Evolutionary conservation across 2,888 invertebrate genomes (phyloP).

Genomic region (Tinea pellionella): DNA sequence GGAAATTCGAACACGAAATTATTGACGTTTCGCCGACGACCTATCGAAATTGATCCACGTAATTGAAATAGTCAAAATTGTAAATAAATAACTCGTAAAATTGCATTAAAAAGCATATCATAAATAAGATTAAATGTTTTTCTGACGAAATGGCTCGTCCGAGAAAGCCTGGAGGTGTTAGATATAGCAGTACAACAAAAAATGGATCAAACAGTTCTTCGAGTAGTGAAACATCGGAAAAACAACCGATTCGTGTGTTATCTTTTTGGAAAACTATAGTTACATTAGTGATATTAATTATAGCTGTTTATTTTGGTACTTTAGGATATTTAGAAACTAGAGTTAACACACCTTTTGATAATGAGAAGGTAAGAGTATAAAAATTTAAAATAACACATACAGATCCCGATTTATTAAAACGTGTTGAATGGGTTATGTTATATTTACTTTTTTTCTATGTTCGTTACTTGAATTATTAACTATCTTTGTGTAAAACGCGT

Average conservation of each 20-base stretch:
- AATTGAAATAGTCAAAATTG: neutral
- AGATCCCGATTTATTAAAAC: too few species aligned
- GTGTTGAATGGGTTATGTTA: too few species aligned
- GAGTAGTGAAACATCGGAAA: conserved; percentile 30
- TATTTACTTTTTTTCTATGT: too few species aligned
- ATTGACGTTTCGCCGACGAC: neutral
- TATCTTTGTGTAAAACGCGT: too few species aligned
- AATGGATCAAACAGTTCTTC: conserved; percentile 41
- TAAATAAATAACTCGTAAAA: neutral
- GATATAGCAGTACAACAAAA: conserved; percentile 23
- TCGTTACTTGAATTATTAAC: too few species aligned
- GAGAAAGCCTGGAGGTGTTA: conserved; percentile 34
- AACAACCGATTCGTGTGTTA: conserved; percentile 30
- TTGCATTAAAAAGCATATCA: neutral
- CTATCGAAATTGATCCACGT: neutral
- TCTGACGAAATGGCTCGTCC: conserved; percentile 39
- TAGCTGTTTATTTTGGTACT: conserved; percentile 81
- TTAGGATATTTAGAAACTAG: conserved; percentile 88
- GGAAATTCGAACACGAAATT: neutral
- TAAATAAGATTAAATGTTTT: neutral
- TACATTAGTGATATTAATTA: conserved; percentile 71
- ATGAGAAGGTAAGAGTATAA: conserved; percentile 72
- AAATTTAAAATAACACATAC: too few species aligned
- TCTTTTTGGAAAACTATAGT: conserved; percentile 71
- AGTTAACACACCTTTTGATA: conserved; percentile 86